phyloP scores from a whole-genome alignment of 2,113 vertebrate genomes.

The Halichoeres trimaculatus region DNA sequence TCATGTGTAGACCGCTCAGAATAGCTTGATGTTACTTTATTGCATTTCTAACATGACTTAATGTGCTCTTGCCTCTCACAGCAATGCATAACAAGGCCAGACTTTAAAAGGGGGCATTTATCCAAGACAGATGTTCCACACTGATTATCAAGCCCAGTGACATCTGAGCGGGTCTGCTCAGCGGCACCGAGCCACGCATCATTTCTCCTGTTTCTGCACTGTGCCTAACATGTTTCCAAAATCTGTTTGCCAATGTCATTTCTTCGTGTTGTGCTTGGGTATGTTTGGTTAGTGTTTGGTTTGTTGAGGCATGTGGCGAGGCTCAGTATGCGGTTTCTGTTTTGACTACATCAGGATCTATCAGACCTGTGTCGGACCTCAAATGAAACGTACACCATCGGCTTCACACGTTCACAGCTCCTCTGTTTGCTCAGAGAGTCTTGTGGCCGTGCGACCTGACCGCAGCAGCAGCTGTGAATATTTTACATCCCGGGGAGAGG shows the following conservation, averaged over 20 bases:
- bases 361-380: slow-evolving; percentile 80
- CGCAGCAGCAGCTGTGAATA: slow-evolving; percentile 86
- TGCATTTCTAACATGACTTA: slow-evolving; percentile 71
- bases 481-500: slow-evolving; percentile 78
- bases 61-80: slow-evolving; percentile 63
- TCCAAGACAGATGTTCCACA: slow-evolving; percentile 77
- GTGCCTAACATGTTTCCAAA: slow-evolving; percentile 57
- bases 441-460: slow-evolving; percentile 82
- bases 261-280: slow-evolving; percentile 68
- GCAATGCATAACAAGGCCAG: slow-evolving; percentile 65
- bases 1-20: slow-evolving; percentile 51
- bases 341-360: slow-evolving; percentile 79
- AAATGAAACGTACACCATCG: slow-evolving; percentile 82
- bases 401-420: slow-evolving; percentile 83
- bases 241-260: slow-evolving; percentile 68
- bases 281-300: slow-evolving; percentile 78
- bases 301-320: slow-evolving; percentile 81
- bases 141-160: slow-evolving; percentile 69
- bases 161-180: slow-evolving; percentile 57
- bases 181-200: slow-evolving; percentile 55
- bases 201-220: slow-evolving; percentile 63
- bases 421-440: slow-evolving; percentile 81
- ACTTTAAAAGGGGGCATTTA: slow-evolving; percentile 66
- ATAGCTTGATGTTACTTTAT: slow-evolving; percentile 66
- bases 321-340: slow-evolving; percentile 79